Conservation (phyloP, 2,113 vertebrate genomes). For the Theropithecus gelada region DNA sequence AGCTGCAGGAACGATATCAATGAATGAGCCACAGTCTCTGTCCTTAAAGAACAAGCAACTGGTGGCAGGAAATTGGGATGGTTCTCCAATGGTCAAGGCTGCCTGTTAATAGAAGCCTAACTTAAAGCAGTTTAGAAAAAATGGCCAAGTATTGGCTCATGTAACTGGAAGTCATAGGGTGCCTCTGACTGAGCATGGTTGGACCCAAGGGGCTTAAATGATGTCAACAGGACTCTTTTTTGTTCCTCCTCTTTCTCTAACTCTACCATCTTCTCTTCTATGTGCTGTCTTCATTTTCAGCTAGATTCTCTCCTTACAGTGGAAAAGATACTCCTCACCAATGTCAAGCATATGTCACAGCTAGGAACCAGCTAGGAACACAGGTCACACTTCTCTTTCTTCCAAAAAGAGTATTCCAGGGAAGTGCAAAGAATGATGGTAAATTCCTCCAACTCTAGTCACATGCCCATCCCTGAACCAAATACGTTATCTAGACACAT, state of each 20-base stretch:
- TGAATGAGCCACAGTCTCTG: not conserved
- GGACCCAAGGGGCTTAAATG: not conserved
- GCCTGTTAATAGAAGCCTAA: not conserved
- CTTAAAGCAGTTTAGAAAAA: not conserved
- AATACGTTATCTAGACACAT: not conserved
- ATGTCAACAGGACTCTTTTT: not conserved
- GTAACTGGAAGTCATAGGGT: not conserved
- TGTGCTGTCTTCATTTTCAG: not conserved
- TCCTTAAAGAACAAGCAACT: not conserved
- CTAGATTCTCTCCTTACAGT: not conserved
- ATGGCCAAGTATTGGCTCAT: not conserved
- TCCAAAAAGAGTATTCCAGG: not conserved
- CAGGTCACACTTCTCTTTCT: not conserved
- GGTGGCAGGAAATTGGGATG: not conserved
- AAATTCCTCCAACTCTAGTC: not conserved
- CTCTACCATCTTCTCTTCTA: not conserved
- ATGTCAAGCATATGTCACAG: not conserved
- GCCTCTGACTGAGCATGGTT: not conserved
- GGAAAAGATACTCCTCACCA: not conserved
- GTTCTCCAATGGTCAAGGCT: not conserved
- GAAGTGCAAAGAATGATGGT: not conserved
- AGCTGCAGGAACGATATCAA: not conserved
- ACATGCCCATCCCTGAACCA: not conserved
- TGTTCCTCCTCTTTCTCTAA: not conserved
- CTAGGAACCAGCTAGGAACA: not conserved